phyloP scores from a whole-genome alignment of 2,113 vertebrate species.

The Machaerirhynchus nigripectus region DNA sequence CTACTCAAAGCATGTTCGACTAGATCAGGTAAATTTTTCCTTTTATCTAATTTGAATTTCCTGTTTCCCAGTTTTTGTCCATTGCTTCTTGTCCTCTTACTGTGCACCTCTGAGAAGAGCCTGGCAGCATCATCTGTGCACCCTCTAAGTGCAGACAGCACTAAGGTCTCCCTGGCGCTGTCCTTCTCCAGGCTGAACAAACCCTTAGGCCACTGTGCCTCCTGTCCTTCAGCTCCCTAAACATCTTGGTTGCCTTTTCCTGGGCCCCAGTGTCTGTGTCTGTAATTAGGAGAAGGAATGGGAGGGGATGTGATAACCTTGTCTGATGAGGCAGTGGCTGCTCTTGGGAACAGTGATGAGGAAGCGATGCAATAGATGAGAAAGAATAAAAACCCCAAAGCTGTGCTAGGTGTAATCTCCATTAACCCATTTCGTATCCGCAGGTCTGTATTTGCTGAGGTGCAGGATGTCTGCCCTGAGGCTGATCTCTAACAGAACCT shows the following conservation, averaged over 20 bases:
- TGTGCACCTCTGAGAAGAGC: background rate
- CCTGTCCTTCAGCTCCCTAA: background rate
- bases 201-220: background rate
- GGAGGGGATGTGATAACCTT: background rate
- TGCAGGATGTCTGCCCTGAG: constrained; percentile 78
- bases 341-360: background rate
- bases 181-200: background rate
- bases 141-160: background rate
- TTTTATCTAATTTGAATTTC: background rate
- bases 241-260: background rate
- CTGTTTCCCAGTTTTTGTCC: rapidly evolving
- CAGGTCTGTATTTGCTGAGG: constrained; percentile 33
- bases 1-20: background rate
- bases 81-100: background rate
- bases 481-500: constrained; percentile 77
- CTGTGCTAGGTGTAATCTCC: background rate
- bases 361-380: background rate
- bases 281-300: background rate
- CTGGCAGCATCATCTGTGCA: background rate
- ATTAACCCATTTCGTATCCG: background rate
- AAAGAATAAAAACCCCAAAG: background rate
- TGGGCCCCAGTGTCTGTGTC: background rate
- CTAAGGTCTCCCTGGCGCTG: background rate
- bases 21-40: background rate
- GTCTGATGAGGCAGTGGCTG: background rate